Conservation (phyloP, 1,140 invertebrate genomes). For the Venturia canescens region DNA sequence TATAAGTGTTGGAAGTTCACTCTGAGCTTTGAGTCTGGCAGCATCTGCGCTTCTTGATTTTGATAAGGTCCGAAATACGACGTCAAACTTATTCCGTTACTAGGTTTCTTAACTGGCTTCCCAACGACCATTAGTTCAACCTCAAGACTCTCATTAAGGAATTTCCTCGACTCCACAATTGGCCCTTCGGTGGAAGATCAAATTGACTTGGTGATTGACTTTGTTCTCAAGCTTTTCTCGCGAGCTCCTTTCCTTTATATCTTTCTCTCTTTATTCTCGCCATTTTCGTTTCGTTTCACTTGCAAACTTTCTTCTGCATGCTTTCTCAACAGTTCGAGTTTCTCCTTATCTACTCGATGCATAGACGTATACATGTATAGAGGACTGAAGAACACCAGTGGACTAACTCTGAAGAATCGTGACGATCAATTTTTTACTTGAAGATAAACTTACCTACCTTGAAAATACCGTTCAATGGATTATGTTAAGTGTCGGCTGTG, state of each 20-base stretch:
- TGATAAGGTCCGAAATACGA: slow-evolving; percentile 41
- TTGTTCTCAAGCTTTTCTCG: slow-evolving; percentile 15
- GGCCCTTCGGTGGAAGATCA: slow-evolving; percentile 37
- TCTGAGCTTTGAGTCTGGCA: not conserved
- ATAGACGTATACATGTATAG: not conserved
- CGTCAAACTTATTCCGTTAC: slow-evolving; percentile 38
- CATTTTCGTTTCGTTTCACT: slow-evolving; percentile 23
- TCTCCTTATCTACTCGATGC: not conserved
- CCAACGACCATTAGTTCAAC: slow-evolving; percentile 30
- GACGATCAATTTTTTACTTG: not conserved
- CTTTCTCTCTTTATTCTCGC: not conserved
- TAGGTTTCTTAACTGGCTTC: not conserved
- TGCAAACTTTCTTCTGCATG: slow-evolving; percentile 20
- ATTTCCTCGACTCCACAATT: slow-evolving; percentile 38
- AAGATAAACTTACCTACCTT: no score
- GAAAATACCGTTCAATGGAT: no score
- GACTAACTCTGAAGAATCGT: not conserved
- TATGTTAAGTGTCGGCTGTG: no score
- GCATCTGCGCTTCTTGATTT: slow-evolving; percentile 43
- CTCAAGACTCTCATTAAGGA: slow-evolving; percentile 42
- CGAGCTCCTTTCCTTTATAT: not conserved
- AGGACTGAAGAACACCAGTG: not conserved
- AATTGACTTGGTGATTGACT: slow-evolving; percentile 44
- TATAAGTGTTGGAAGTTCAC: not conserved
- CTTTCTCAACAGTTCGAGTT: not conserved